Evolutionary conservation across 2,113 vertebrate species (phyloP), one percentile per base, ranked within the genome.

Genomic region (Myiozetetes cayanensis): DNA sequence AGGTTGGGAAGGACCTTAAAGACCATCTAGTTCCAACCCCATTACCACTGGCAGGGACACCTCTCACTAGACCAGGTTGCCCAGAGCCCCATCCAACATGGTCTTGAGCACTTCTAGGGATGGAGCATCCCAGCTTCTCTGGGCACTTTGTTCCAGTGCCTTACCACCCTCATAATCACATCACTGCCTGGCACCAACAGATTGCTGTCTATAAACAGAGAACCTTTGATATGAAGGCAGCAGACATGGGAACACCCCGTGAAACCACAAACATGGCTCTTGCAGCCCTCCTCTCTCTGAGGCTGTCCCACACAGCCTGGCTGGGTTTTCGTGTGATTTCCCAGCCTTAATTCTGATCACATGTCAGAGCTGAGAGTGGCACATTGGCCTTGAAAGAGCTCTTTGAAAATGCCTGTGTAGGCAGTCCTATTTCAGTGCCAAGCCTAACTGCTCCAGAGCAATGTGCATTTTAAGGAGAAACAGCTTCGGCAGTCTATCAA

Each of bases 151-250:
- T 63, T 19, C 49, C 47, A 56, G 23, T 39, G 55, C 33, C 70
- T 63, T 55, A 9, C 19, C 14, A 44, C 20, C 55, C 62, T 44
- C 49, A 30, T 19, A 50, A 50, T 98, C 98, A 98, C 97, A 74
- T 76, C 53, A 37, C 97, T 95, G 95, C 89, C 96, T 96, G 95
- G 97, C 98, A 98, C 97, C 98, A 92, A 96, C 94, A 96, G 97
- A 98, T 97, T 97, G 97, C 97, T 98, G 97, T 97, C 98, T 97
- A 87, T 96, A 98, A 98, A 98, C 98, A 98, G 97, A 97, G 94
- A 97, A 97, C 98, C 97, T 98, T 96, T 97, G 98, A 94, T 97
- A 97, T 91, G 97, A 97, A 97, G 98, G 97, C 96, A 98, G 97
- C 94, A 82, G 98, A 96, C 97, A 95, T 21, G 76, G 85, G 65